Evolutionary conservation across 2,113 vertebrate species (phyloP).

Genomic region (Pomatostomus ruficeps): DNA sequence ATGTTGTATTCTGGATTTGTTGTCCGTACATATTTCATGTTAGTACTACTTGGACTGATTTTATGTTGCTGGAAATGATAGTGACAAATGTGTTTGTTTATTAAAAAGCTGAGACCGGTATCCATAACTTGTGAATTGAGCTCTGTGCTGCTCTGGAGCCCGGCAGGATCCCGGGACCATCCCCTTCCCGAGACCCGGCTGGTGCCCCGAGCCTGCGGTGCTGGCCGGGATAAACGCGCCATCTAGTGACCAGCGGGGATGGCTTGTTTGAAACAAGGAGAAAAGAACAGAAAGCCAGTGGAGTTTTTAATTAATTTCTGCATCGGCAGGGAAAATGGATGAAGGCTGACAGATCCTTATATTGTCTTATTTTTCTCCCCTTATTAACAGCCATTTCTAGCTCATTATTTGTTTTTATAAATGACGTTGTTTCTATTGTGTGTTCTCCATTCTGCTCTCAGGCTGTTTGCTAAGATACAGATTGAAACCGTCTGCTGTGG

Average conservation of each 20-base stretch:
- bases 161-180: rapidly evolving
- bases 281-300: neutral
- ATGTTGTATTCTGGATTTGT: neutral
- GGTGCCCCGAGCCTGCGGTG: neutral
- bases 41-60: neutral
- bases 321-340: neutral
- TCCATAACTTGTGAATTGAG: neutral
- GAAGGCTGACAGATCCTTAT: neutral
- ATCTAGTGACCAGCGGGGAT: constrained; percentile 32
- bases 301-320: neutral
- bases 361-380: neutral
- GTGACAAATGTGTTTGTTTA: neutral
- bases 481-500: neutral
- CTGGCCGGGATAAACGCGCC: neutral
- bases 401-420: neutral
- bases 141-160: neutral
- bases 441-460: neutral
- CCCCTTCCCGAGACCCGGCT: neutral
- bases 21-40: neutral
- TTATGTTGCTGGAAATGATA: neutral
- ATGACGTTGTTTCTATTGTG: neutral
- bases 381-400: neutral
- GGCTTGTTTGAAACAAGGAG: neutral
- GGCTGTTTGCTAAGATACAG: neutral
- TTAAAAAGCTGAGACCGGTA: neutral